These are phyloP conservation scores for Harlomillsia oculata DNA, from an alignment of 1,140 invertebrate species.

Conservation along the genomic window DNA sequence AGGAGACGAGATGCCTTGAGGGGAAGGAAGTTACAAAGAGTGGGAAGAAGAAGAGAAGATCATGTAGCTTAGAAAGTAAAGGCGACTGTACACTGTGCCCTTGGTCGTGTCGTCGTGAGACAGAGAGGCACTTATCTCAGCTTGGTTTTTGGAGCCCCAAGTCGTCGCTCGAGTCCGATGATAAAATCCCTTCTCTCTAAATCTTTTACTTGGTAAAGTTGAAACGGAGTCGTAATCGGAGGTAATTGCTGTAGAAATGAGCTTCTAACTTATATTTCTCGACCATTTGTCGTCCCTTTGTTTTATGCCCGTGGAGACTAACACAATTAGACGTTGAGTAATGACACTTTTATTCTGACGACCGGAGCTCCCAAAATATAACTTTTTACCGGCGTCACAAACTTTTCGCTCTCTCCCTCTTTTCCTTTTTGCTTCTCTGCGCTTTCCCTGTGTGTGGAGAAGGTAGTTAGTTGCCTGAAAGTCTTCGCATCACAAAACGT, in stretches of 20 bases:
- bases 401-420: slow-evolving; percentile 9
- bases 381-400: slow-evolving; percentile 16
- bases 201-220: slow-evolving; percentile 24
- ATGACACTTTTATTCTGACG: slow-evolving; percentile 27
- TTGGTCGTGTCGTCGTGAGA: too few species aligned
- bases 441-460: too few species aligned
- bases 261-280: slow-evolving; percentile 32
- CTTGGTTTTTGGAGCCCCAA: slow-evolving; percentile 7
- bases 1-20: too few species aligned
- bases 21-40: too few species aligned
- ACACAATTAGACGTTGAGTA: slow-evolving; percentile 34
- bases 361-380: slow-evolving; percentile 22
- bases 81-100: too few species aligned
- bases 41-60: too few species aligned
- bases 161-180: too few species aligned
- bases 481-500: too few species aligned
- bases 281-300: slow-evolving; percentile 30
- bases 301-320: slow-evolving; percentile 32
- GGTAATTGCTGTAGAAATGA: slow-evolving; percentile 34
- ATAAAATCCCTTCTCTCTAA: slow-evolving; percentile 26
- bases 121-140: too few species aligned
- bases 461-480: too few species aligned
- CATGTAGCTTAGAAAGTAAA: too few species aligned
- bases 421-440: neutral
- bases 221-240: slow-evolving; percentile 29